Evolutionary conservation across 2,797 vertebrate species (phyloP), one percentile per base, ranked within the genome.

Genomic region (Epinephelus awoara): DNA sequence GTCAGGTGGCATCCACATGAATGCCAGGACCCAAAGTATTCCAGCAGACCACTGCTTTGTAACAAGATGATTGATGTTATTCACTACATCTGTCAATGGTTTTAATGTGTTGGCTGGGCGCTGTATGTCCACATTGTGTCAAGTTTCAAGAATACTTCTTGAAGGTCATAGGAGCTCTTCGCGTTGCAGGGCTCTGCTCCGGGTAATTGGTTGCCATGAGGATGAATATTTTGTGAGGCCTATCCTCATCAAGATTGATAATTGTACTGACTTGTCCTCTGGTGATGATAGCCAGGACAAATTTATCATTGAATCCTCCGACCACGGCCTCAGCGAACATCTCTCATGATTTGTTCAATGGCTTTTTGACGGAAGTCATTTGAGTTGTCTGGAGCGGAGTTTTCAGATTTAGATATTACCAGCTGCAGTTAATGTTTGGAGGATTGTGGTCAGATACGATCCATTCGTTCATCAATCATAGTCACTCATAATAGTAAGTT

Each of bases 231-330:
- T 82, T 83, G 79, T 50, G 80, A 82, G 52, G 77, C 75, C 79
- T 71, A 17, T 78, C 84, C 54, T 91, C 77, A 91, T 90, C 79
- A 75, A 85, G 87, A 87, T 85, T 84, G 83, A 90, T 91, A 90
- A 89, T 87, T 86, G 76, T 75, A 27, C 68, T 44, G 72, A 85
- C 72, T 84, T 71, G 82, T 80, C 88, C 87, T 89, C 84, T 83
- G 80, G 64, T 80, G 79, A 77, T 66, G 80, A 83, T 61, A 14
- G 77, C 59, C 15, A 47, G 47, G 75, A 50, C 63, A 62, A 57
- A 78, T 89, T 80, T 49, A 78, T 85, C 83, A 68, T 42, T 11
- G 68, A 75, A 44, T 46, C 66, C 46, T 64, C 29, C 27, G 5
- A 72, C 62, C 67, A 10, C 59, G 2, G 62, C 77, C 59, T 62